Percentiles rank a stretch among this genome's conserved stretches.
phyloP scores from a whole-genome alignment of 1,140 invertebrate species.

The Sitobion miscanthi region DNA sequence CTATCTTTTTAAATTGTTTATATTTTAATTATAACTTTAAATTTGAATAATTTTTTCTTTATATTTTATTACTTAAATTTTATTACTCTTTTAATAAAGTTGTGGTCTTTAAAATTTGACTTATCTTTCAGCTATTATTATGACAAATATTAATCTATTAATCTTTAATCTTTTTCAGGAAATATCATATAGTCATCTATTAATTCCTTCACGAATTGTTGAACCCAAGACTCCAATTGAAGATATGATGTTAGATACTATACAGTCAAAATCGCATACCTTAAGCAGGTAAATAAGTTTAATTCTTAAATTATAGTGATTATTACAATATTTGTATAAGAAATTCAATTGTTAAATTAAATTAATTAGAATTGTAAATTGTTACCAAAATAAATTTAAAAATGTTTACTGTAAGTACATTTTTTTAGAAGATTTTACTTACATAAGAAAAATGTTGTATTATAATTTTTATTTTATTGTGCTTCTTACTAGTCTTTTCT shows the following conservation, averaged over 20 bases:
- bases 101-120: not conserved
- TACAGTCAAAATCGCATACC: conserved; percentile 19
- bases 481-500: too few species aligned
- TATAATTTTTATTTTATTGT: too few species aligned
- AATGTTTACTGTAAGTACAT: too few species aligned
- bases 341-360: not conserved
- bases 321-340: not conserved
- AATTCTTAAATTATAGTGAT: not conserved
- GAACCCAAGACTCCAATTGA: conserved; percentile 42
- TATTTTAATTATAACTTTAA: too few species aligned
- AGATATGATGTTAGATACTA: conserved; percentile 26
- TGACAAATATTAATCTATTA: not conserved
- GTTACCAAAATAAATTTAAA: not conserved
- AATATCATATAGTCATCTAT: conserved; percentile 84
- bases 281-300: conserved; percentile 34
- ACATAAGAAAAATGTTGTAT: too few species aligned
- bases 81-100: too few species aligned
- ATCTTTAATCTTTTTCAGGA: conserved; percentile 65
- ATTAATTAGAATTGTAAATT: not conserved
- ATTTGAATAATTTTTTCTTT: too few species aligned
- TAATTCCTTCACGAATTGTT: conserved; percentile 72
- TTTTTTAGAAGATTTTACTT: too few species aligned
- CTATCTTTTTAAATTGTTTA: too few species aligned
- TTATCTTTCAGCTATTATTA: not conserved
- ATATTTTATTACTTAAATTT: too few species aligned